phyloP scores from a whole-genome alignment of 2,113 vertebrate genomes.

The Oreochromis niloticus region DNA sequence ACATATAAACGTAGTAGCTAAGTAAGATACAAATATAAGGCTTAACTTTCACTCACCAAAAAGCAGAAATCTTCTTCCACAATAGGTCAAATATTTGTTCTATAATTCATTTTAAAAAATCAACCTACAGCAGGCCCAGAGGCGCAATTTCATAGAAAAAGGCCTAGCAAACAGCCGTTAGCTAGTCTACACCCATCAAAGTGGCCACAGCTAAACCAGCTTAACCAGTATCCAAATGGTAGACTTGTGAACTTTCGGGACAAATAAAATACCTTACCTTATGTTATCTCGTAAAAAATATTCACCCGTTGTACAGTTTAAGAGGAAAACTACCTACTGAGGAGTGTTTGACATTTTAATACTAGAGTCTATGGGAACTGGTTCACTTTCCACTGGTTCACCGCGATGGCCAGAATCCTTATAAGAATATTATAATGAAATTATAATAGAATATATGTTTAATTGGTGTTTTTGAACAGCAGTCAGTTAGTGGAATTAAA shows the following conservation, averaged over 20 bases:
- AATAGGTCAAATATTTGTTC: background rate
- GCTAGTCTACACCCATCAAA: background rate
- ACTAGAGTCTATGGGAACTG: background rate
- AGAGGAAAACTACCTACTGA: background rate
- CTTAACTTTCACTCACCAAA: background rate
- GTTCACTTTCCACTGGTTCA: background rate
- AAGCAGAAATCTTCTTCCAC: background rate
- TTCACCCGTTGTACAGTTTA: background rate
- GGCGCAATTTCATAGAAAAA: accelerated
- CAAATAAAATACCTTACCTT: background rate
- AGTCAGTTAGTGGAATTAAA: background rate
- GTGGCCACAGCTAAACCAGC: background rate
- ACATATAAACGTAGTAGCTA: background rate
- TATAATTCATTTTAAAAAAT: background rate
- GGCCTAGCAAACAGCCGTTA: background rate
- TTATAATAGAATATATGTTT: background rate
- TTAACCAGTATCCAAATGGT: background rate
- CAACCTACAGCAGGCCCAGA: background rate
- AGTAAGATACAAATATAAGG: background rate
- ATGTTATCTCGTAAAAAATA: background rate
- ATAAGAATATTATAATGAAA: background rate
- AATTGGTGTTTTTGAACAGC: background rate
- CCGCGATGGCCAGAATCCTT: background rate
- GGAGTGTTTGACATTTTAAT: background rate
- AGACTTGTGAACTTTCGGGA: background rate